Evolutionary conservation across 2,113 vertebrate genomes (phyloP).

Genomic region (Paralichthys olivaceus): DNA sequence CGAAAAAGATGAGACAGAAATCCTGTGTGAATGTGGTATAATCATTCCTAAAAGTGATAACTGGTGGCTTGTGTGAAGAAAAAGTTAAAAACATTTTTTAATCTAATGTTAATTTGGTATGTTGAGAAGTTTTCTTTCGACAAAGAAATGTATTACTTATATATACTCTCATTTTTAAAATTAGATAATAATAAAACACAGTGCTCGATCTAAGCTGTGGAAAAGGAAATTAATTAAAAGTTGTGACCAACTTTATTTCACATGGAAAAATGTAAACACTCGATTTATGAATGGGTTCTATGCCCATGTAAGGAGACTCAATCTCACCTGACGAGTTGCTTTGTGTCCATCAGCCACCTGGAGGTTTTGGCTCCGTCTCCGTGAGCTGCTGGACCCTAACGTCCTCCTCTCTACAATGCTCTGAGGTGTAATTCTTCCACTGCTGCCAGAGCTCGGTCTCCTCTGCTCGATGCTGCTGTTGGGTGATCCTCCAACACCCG

Average conservation of each 20-base stretch:
- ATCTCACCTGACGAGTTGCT: conserved; percentile 52
- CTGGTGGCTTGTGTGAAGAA: too few relatives aligned
- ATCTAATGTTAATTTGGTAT: too few relatives aligned
- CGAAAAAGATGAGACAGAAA: background rate
- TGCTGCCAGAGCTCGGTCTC: conserved; percentile 11
- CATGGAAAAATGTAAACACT: too few relatives aligned
- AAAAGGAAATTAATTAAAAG: too few relatives aligned
- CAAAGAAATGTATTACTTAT: too few relatives aligned
- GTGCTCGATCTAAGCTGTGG: too few relatives aligned
- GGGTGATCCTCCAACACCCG: conserved; percentile 6
- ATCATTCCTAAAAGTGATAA: background rate
- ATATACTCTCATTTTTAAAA: too few relatives aligned
- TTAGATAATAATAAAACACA: background rate
- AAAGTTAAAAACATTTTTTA: too few relatives aligned
- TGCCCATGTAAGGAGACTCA: background rate
- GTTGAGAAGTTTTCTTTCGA: background rate
- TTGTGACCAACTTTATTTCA: too few relatives aligned
- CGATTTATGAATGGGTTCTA: too few relatives aligned
- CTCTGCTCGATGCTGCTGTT: conserved; percentile 9
- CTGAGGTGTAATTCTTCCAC: conserved; percentile 41
- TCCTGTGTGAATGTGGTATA: background rate
- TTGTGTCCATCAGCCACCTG: conserved; percentile 23
- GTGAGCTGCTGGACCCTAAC: conserved; percentile 27
- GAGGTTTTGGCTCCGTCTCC: conserved; percentile 22
- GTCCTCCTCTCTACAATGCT: conserved; percentile 27